Evolutionary conservation across 2,113 vertebrate species (phyloP), one percentile per base, ranked within the genome.

Genomic region (Salminus brasiliensis): DNA sequence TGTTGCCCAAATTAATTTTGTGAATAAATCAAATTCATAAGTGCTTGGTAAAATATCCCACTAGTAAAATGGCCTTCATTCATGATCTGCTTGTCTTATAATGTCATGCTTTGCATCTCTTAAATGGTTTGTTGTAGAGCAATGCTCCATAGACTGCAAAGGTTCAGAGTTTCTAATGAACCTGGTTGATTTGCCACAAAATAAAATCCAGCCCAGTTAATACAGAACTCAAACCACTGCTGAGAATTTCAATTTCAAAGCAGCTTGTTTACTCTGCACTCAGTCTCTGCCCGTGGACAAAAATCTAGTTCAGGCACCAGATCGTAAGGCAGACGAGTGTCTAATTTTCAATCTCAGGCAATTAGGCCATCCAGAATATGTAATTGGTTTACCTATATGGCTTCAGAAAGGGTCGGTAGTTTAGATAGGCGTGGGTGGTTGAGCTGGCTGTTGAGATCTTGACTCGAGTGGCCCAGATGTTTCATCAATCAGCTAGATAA

Each of bases 211-310:
- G 62, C 80, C 0, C 25, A 39, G 79, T 55, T 62, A 60, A 60
- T 60, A 72, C 65, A 25, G 47, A 32, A 65, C 71, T 79, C 83
- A 74, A 41, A 1, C 79, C 71, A 85, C 66, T 83, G 79, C 78
- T 85, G 75, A 32, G 53, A 79, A 87, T 88, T 87, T 88, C 65
- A 85, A 86, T 87, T 85, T 91, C 84, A 90, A 89, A 85, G 83
- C 60, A 21, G 13, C 62, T 66, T 72, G 76, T 85, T 87, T 74
- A 84, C 74, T 82, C 57, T 47, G 76, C 81, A 25, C 68, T 76
- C 63, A 63, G 32, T 49, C 60, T 36, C n/a, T 18, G 0, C n/a
- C 74, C 47, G 25, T 86, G 67, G 81, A 83, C 76, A 81, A 82
- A 83, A 84, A 84, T 85, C 13, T 39, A 34, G 0, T 73, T 55